Base-by-base conservation (phyloP, 1,140 invertebrate species). In the Ceratosolen solmsi region DNA sequence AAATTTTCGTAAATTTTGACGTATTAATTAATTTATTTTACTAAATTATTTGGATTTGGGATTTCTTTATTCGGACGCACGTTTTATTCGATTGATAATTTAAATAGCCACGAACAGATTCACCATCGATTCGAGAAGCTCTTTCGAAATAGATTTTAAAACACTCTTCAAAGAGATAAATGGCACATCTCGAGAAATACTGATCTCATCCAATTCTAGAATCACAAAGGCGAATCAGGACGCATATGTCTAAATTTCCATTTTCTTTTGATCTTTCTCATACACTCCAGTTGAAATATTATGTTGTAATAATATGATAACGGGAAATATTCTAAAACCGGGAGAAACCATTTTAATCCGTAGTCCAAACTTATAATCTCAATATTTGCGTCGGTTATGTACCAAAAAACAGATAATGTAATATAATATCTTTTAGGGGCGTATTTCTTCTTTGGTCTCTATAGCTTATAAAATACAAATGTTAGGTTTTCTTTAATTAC, bases 331-430 rank as follows among this genome's bases (percentile, higher is more conserved):
- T n/a, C 36, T 4, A 22, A 49, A 54, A 74, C 27, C 7, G 38
- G 7, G 22, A 60, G 51, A 75, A 75, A 54, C 11, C 20, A 38
- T 60, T 60, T 75, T 60, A 58, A 75, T 75, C 0, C 30, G 5
- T 17, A 38, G 54, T 27, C n/a, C 15, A 15, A 30, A n/a, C 5
- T 63, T 63, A 41, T 38, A 75, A 76, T 27, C 25, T 20, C 41
- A 77, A 65, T 65, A 65, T 27, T 9, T 17, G 22, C 36, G n/a
- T 15, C 13, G 27, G 27, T 63, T 27, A 63, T 63, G 25, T 63
- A 27, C 7, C 7, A 63, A 33, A 1, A 27, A 63, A 27, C 58
- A 63, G 25, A 30, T 33, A 38, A 22, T 58, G 36, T 9, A 60
- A 41, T 38, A 74, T 56, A 54, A 56, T 56, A 72, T n/a, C 20